phyloP scores from a whole-genome alignment of 2,797 vertebrate species.

The Muscicapa striata region DNA sequence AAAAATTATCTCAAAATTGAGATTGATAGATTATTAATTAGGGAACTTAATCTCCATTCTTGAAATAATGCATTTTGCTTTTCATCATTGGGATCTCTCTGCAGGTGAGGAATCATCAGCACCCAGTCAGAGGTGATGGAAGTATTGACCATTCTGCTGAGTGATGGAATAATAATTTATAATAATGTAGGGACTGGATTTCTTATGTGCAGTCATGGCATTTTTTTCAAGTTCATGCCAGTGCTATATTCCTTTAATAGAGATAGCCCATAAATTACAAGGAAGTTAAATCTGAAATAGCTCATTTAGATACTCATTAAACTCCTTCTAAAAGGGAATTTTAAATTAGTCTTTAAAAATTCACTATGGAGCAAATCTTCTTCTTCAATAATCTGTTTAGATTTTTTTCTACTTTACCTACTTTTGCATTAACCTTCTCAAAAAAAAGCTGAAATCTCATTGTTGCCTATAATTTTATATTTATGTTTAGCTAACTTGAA shows the following conservation, averaged over 20 bases:
- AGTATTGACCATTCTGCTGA: background rate
- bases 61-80: background rate
- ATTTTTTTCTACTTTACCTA: background rate
- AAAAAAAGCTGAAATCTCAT: background rate
- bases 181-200: background rate
- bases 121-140: background rate
- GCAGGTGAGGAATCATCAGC: background rate
- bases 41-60: background rate
- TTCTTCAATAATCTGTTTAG: background rate
- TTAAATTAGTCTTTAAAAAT: background rate
- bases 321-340: background rate
- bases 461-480: background rate
- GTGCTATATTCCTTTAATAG: background rate
- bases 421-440: background rate
- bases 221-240: background rate
- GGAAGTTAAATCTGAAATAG: background rate
- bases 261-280: background rate
- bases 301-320: background rate
- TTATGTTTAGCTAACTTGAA: background rate
- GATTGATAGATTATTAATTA: background rate
- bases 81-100: background rate
- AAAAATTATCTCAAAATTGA: background rate
- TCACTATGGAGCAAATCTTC: background rate
- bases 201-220: background rate
- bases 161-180: background rate